Evolutionary conservation across 92 coral and sea anemone species (phyloP), one percentile per base, ranked within the genome.

Genomic region (Ricordea florida): DNA sequence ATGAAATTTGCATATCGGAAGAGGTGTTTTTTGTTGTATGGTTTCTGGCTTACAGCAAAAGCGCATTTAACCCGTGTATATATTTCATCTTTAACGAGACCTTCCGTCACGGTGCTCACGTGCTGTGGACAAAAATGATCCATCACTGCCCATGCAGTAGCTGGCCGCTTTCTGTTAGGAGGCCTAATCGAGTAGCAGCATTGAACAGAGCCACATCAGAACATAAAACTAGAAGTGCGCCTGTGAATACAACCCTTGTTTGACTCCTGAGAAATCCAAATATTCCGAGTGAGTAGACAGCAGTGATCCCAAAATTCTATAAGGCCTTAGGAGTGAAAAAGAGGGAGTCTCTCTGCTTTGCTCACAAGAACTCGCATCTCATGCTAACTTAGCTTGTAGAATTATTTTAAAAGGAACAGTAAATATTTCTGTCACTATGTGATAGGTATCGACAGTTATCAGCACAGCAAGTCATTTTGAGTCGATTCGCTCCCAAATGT

Each of bases 11-110:
- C 66, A 47, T 14, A 52, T 53, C 78, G 4, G 13, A 28, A 7
- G 23, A 71, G 18, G 5, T 53, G 4, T 36, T 40, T n/a, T 71
- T 71, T 24, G 18, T 57, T 5, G 65, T 71, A 52, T 71, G 78
- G 78, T 71, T 71, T 41, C 22, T 71, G 40, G 78, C 78, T 21
- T 71, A 71, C 78, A 56, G 78, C 42, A 71, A 71, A 53, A 71
- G 78, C 41, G 78, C 78, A 10, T 52, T 71, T 10, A 71, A 71
- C 55, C 78, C 78, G 24, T 71, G 66, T 34, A 71, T 71, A 28
- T 71, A 71, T 18, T 71, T 71, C 35, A 41, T 71, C 27, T 71
- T 71, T 35, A 71, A 71, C 18, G 78, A 71, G 66, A 71, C 64
- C 16, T 71, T 71, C 40, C 78, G 78, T 28, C 78, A 71, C 55